Evolutionary conservation across 2,113 vertebrate species (phyloP), one percentile per base, ranked within the genome.

Genomic region (Malurus cyaneus): DNA sequence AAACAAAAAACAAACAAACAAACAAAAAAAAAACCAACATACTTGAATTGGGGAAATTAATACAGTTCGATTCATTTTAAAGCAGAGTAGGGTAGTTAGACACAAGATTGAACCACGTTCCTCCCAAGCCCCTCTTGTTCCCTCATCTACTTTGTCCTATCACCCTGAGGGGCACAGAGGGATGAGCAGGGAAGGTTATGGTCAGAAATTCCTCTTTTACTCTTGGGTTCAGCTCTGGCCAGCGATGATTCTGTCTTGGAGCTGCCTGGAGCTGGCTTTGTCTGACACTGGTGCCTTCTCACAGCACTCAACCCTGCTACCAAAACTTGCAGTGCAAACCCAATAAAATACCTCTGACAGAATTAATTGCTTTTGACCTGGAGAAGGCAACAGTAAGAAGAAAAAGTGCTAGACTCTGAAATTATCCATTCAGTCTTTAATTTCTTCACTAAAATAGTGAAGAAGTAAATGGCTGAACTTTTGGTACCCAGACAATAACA

Each of bases 81-180:
- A 80, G 24, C 4, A 54, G 17, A 62, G 8, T 31, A 49, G 4
- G 3, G 53, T 23, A 39, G 11, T 23, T 5, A 74, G 16, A 62
- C 77, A 57, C 5, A 36, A 80, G 57, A 39, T 5, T 34, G 64
- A 69, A 34, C 2, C 7, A 32, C 3, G 10, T 70, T 83, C 8
- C 14, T 13, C 16, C 1, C 18, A 44, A 8, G 26, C 5, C 5
- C 32, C 8, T 1, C 11, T 39, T 41, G 23, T 46, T 72, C 36
- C 12, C 26, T 11, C 7, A 6, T 62, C 31, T 62, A 26, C 29
- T 18, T 60, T 25, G 10, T 60, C 7, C 7, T 50, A 5, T 19
- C 3, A 0, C 7, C 3, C 11, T 0, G 1, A 26, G 14, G 1
- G 0, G 11, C 26, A 47, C 14, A 26, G 19, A 1, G 6, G 8